phyloP scores from a whole-genome alignment of 2,797 vertebrate species.

The Pangasius sanitwongsei region DNA sequence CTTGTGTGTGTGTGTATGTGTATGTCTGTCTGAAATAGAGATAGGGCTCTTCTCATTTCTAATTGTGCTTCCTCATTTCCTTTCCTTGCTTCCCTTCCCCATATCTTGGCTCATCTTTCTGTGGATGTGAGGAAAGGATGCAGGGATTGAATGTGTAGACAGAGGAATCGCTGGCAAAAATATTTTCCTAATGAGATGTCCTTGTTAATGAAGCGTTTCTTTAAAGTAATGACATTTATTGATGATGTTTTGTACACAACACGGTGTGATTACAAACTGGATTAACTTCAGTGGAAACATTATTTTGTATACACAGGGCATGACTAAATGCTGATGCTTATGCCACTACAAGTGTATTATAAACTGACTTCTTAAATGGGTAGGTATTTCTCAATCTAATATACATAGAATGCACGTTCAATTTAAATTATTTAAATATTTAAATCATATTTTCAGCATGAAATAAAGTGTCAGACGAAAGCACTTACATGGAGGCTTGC shows the following conservation, averaged over 20 bases:
- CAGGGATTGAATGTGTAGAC: not conserved
- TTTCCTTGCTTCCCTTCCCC: not conserved
- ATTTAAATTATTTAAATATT: not conserved
- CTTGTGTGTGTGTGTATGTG: constrained; percentile 56
- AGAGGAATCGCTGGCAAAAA: constrained; percentile 27
- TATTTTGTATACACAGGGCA: not conserved
- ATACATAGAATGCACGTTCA: not conserved
- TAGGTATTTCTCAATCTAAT: not conserved
- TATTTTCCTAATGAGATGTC: not conserved
- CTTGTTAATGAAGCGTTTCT: not conserved
- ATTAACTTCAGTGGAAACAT: not conserved
- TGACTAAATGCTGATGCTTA: not conserved
- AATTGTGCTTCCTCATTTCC: constrained; percentile 4
- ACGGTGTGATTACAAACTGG: not conserved
- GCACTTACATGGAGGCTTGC: not conserved
- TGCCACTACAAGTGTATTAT: not conserved
- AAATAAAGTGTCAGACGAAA: not conserved
- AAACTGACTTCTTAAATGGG: not conserved
- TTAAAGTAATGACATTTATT: not conserved
- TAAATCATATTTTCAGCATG: not conserved
- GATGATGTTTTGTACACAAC: not conserved
- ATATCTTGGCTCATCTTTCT: not conserved
- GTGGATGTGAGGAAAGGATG: not conserved
- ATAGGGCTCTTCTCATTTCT: not conserved
- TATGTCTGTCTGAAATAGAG: constrained; percentile 44